Conservation (phyloP, 2,113 vertebrate genomes). For the Bothrops jararaca region DNA sequence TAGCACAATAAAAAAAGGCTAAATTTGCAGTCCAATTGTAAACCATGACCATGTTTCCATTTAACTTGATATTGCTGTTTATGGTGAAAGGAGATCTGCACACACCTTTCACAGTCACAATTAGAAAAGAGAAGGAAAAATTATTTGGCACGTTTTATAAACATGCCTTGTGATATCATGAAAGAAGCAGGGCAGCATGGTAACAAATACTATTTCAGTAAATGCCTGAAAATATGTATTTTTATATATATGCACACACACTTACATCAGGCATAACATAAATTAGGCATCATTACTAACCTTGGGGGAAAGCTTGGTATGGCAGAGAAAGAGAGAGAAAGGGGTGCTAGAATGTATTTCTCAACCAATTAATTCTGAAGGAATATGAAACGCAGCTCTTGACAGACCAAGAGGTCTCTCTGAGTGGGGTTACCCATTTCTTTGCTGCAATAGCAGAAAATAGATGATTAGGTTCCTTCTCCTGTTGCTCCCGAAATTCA, state of each 20-base stretch:
- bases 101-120: not conserved
- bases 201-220: not conserved
- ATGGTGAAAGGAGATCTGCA: not conserved
- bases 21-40: not conserved
- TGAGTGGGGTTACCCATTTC: not conserved
- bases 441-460: not conserved
- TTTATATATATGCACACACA: not conserved
- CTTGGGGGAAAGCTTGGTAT: not conserved
- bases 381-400: not conserved
- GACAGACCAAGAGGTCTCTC: not conserved
- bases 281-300: slow-evolving; percentile 35
- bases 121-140: not conserved
- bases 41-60: not conserved
- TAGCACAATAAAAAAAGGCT: not conserved
- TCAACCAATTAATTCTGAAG: not conserved
- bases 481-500: not conserved
- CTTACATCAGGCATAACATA: not conserved
- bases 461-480: not conserved
- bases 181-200: not conserved
- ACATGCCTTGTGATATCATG: not conserved
- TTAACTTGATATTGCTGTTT: not conserved
- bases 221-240: not conserved
- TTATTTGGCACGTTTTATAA: not conserved
- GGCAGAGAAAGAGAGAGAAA: not conserved
- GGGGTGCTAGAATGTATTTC: not conserved